A percentile compares a stretch with the other conserved stretches of the same genome.
These are phyloP conservation scores for Uropetala carovei DNA, from an alignment of 2,888 invertebrate genomes.

Conservation along the genomic window DNA sequence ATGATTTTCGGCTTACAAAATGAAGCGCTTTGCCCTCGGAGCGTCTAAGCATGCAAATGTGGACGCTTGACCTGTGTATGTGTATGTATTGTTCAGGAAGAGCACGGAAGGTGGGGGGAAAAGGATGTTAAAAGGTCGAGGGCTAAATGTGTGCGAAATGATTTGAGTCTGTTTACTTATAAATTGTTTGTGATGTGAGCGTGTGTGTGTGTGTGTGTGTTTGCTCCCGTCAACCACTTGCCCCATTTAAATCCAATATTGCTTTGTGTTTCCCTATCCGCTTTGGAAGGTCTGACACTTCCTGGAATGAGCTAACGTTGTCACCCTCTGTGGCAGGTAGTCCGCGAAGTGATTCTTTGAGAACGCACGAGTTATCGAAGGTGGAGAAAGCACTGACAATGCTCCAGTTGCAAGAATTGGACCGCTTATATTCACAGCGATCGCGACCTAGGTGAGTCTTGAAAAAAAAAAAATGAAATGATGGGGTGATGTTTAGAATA, in stretches of 20 bases:
- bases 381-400: slow-evolving; percentile 79
- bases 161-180: not conserved
- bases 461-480: slow-evolving; percentile 8
- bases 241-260: not conserved
- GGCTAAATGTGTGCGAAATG: not conserved
- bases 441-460: slow-evolving; percentile 77
- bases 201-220: not conserved
- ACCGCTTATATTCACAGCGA: slow-evolving; percentile 80
- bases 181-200: not conserved
- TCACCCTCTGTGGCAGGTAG: slow-evolving; percentile 63
- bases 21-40: too few relatives aligned
- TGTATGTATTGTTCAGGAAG: not conserved
- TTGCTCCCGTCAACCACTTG: slow-evolving; percentile 5
- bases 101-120: not conserved
- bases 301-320: slow-evolving; percentile 61
- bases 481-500: slow-evolving; percentile 24
- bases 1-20: too few relatives aligned
- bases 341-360: slow-evolving; percentile 64
- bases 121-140: not conserved
- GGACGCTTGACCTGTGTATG: too few relatives aligned
- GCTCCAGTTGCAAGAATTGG: slow-evolving; percentile 79
- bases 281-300: slow-evolving; percentile 20
- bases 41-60: too few relatives aligned
- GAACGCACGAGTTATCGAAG: slow-evolving; percentile 70
- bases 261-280: slow-evolving; percentile 33